A percentile compares a stretch with the other conserved stretches of the same genome.
phyloP scores from a whole-genome alignment of 1,140 invertebrate genomes.

The Parapsyche elsis region DNA sequence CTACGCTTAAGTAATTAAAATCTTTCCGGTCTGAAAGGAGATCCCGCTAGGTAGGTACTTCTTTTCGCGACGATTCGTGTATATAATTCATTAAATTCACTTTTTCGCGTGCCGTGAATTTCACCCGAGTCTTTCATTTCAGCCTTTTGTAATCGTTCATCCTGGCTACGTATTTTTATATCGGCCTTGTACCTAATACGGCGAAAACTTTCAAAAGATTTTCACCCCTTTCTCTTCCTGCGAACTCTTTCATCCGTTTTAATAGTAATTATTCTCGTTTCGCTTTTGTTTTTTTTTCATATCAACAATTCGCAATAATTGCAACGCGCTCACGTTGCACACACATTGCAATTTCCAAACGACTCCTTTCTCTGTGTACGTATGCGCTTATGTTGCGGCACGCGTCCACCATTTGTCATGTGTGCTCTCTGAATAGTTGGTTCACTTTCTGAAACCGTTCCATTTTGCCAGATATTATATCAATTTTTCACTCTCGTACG shows the following conservation, averaged over 20 bases:
- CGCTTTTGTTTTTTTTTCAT: not conserved
- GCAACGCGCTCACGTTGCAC: too few relatives aligned
- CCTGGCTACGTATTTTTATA: not conserved
- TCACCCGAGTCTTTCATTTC: not conserved
- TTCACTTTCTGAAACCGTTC: slow-evolving; percentile 1
- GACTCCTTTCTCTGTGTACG: not conserved
- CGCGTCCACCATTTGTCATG: not conserved
- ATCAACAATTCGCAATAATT: too few relatives aligned
- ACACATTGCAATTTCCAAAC: not conserved
- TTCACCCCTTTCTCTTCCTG: not conserved
- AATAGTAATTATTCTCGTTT: not conserved
- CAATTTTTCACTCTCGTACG: slow-evolving; percentile 5
- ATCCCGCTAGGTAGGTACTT: not conserved
- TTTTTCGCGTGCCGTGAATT: not conserved
- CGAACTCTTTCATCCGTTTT: not conserved
- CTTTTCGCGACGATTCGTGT: not conserved
- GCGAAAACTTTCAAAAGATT: not conserved
- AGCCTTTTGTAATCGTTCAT: not conserved
- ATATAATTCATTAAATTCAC: not conserved
- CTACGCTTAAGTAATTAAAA: slow-evolving; percentile 28
- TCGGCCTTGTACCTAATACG: not conserved
- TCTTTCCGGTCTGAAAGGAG: not conserved
- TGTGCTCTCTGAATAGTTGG: not conserved
- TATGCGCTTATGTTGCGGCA: not conserved
- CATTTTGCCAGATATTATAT: not conserved